Base-by-base conservation (phyloP, 2,797 vertebrate species). In the Muscicapa striata region DNA sequence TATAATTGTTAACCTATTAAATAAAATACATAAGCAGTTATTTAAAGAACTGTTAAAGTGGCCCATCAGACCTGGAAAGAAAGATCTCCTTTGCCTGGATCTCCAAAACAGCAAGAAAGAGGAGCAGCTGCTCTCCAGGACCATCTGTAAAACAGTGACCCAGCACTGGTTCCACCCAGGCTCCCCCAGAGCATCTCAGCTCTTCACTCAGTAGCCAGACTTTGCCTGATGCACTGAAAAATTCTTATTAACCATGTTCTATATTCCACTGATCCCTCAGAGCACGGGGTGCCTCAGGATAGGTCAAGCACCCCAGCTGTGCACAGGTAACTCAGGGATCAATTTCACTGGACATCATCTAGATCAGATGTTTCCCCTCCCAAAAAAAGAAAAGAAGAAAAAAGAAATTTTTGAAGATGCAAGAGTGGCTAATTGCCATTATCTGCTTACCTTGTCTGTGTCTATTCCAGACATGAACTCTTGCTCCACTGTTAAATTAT, bases 401-500 rank as follows among this genome's bases (percentile, higher is more conserved):
- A 69, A 38, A 38, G 1, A 6, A 9, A 4, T 67, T 73, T 52
- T 24, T n/a, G 0, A 78, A 88, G 36, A 66, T 0, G 0, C 36
- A 64, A 48, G 30, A 82, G 49, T 59, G 5, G 15, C 27, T 61
- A 48, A 45, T 61, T 40, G 41, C 64, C 55, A 69, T 76, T 78
- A 80, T 54, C 38, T 84, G 45, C 93, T 45, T 96, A 99, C 99
- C 99, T 99, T 99, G 96, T 99, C 99, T 11, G 99, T 99, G 94
- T 99, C 99, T 58, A 99, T 98, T 88, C 99, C 99, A 17, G 99
- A 99, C 99, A 99, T 99, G 84, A 99, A 99, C 97, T 99, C 99
- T 96, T 99, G 99, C 88, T 99, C 99, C 97, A 99, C 99, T 23
- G 99, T 99, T 82, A 99, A 97, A 91, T 99, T 99, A 95, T 99